A percentile compares a stretch with the other conserved stretches of the same genome.
These are phyloP conservation scores for Peromyscus leucopus DNA, from an alignment of 2,113 vertebrate species.

Conservation along the genomic window DNA sequence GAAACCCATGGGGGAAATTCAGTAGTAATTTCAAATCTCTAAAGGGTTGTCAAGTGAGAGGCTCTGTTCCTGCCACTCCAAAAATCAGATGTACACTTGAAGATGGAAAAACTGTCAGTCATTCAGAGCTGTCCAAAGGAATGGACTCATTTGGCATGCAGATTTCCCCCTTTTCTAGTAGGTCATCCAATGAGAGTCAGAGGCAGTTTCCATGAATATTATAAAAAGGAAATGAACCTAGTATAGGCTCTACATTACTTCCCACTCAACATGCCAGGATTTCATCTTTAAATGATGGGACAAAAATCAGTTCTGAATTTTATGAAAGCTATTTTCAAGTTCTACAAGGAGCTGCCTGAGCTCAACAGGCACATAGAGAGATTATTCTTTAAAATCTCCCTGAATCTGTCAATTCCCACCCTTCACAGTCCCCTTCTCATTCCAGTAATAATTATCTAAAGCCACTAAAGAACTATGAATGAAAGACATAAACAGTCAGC, in stretches of 20 bases:
- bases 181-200: neutral
- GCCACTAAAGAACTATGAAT: constrained; percentile 1
- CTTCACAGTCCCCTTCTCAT: neutral
- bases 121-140: neutral
- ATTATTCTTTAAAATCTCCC: neutral
- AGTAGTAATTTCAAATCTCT: constrained; percentile 13
- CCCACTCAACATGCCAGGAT: neutral
- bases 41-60: neutral
- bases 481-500: constrained; percentile 48
- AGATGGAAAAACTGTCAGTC: neutral
- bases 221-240: constrained; percentile 22
- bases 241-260: neutral
- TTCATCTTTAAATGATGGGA: constrained; percentile 10
- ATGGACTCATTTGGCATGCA: neutral
- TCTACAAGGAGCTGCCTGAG: neutral
- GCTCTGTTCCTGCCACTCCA: neutral
- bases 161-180: neutral
- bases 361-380: neutral
- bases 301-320: constrained; percentile 49
- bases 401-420: neutral
- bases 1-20: neutral
- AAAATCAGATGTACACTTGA: constrained; percentile 34
- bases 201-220: neutral
- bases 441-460: constrained; percentile 40
- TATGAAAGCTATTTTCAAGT: constrained; percentile 31